phyloP scores from a whole-genome alignment of 1,140 invertebrate genomes.

The Trichonephila clavipes region DNA sequence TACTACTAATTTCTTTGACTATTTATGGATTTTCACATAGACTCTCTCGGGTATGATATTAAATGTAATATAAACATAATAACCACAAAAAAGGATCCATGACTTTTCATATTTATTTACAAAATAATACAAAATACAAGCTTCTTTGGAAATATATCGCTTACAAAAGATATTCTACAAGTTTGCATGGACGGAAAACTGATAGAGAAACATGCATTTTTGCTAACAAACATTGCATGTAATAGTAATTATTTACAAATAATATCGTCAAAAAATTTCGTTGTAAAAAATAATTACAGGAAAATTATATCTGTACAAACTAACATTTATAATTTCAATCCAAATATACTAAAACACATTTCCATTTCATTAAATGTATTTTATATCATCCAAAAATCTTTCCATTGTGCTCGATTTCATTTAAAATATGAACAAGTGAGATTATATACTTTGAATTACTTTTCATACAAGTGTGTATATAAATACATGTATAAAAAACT shows the following conservation, averaged over 20 bases:
- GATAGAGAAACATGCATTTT: not conserved
- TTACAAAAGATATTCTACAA: slow-evolving; percentile 11
- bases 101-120: slow-evolving; percentile 46
- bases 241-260: not conserved
- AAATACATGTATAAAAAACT: too few species aligned
- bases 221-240: not conserved
- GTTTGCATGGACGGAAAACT: slow-evolving; percentile 40
- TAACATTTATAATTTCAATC: not conserved
- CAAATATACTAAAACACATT: too few species aligned
- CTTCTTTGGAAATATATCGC: slow-evolving; percentile 32
- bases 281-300: slow-evolving; percentile 16
- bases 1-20: too few species aligned
- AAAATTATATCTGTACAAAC: not conserved
- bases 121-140: slow-evolving; percentile 41
- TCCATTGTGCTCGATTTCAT: too few species aligned
- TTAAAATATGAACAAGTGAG: too few species aligned
- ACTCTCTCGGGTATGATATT: too few species aligned
- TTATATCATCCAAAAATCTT: too few species aligned
- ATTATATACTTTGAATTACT: too few species aligned
- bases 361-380: too few species aligned
- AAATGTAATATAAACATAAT: not conserved
- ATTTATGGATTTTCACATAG: too few species aligned
- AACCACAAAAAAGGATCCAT: not conserved
- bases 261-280: not conserved
- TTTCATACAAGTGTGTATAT: too few species aligned